Evolutionary conservation across 2,888 invertebrate genomes (phyloP), one percentile per base, ranked within the genome.

Genomic region (Cylindroiulus punctatus): DNA sequence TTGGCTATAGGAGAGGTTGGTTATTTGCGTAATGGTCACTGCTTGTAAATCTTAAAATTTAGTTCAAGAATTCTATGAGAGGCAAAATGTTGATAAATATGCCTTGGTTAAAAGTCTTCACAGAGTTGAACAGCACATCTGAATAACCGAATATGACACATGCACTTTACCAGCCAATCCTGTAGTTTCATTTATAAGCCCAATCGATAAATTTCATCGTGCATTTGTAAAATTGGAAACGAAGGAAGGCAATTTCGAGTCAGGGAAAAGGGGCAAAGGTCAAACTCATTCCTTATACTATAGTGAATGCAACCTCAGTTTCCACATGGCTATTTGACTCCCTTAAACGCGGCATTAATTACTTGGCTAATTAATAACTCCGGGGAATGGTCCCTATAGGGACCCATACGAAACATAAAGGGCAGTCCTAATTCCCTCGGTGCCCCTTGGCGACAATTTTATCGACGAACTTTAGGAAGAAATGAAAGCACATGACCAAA

Each of bases 331-430:
- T 26, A 22, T 26, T 65, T 65, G 26, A 65, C 26, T 26, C 65
- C 26, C 65, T 65, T 65, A 65, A 65, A 65, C n/a, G 22, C 65
- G 26, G 65, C 65, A 65, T 65, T 65, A 65, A 65, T 65, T 65
- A 65, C n/a, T 65, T n/a, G 7, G 26, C 26, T 65, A 65, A 65
- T 65, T 65, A 65, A 65, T 65, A 26, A 65, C 26, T 65, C 26
- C 12, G 26, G 65, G 26, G 65, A 65, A 65, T 26, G n/a, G 65
- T 65, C 26, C 65, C 65, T 10, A 26, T 65, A 26, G 57, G 17
- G 65, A 65, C 8, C 65, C 65, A n/a, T 26, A 26, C 26, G 26
- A 65, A n/a, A 26, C 26, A 65, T 26, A 26, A 65, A 65, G 65
- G 22, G 2, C 65, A 26, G 22, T 26, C 65, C 65, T 26, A 65